These are phyloP conservation scores for Thunnus thynnus DNA, from an alignment of 2,113 vertebrate genomes.

Conservation along the genomic window DNA sequence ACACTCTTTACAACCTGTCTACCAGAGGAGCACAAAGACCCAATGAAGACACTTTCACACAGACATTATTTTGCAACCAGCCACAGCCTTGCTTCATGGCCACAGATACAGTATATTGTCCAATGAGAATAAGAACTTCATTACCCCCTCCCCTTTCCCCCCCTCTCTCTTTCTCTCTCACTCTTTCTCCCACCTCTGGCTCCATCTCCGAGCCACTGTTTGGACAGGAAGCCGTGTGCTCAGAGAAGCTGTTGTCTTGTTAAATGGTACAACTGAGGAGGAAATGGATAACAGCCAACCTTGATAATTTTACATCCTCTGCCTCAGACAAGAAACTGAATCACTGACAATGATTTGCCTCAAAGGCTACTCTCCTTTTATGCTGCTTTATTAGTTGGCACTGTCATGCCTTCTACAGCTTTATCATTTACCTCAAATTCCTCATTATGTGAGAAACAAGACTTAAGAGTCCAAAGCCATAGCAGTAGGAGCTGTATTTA, in stretches of 20 bases:
- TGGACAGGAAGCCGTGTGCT: slow-evolving; percentile 42
- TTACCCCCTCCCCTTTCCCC: slow-evolving; percentile 1
- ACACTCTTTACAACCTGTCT: slow-evolving; percentile 36
- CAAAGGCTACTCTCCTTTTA: slow-evolving; percentile 13
- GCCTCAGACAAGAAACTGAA: slow-evolving; percentile 38
- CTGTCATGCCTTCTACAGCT: not conserved
- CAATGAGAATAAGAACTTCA: slow-evolving; percentile 34
- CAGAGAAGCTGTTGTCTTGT: slow-evolving; percentile 47
- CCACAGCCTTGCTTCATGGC: slow-evolving; percentile 44
- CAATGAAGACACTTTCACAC: slow-evolving; percentile 49
- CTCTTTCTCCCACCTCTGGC: slow-evolving; percentile 23
- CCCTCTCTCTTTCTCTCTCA: not conserved
- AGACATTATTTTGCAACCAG: slow-evolving; percentile 55
- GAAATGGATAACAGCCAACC: slow-evolving; percentile 55
- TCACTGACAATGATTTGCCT: slow-evolving; percentile 29
- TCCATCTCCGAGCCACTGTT: slow-evolving; percentile 26
- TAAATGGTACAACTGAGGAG: slow-evolving; percentile 47
- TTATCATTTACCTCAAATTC: not conserved
- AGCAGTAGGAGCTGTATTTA: too few species aligned
- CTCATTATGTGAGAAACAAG: not conserved
- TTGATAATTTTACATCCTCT: slow-evolving; percentile 51
- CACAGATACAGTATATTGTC: slow-evolving; percentile 14
- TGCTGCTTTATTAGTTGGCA: slow-evolving; percentile 15
- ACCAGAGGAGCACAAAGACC: slow-evolving; percentile 33
- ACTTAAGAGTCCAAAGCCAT: not conserved